Conservation (phyloP, 2,113 vertebrate species). For the Calyptomena viridis region DNA sequence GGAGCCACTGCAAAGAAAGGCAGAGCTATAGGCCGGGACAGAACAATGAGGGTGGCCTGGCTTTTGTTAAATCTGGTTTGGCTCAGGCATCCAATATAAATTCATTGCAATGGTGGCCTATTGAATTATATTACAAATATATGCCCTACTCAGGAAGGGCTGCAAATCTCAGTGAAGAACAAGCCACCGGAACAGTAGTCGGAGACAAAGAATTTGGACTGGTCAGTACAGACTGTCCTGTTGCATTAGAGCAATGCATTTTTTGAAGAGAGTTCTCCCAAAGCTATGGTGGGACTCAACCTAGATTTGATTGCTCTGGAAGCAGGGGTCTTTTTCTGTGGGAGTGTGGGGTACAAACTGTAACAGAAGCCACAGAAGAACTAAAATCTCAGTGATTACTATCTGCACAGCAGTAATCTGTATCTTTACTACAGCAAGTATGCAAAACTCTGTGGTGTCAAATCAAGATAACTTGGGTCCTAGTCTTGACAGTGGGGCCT, state of each 20-base stretch:
- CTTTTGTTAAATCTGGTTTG: background rate
- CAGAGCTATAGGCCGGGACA: background rate
- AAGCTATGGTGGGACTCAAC: background rate
- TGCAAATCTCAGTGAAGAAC: background rate
- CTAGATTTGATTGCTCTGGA: background rate
- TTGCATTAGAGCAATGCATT: background rate
- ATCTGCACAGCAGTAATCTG: background rate
- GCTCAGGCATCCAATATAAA: background rate
- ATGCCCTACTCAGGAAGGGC: background rate
- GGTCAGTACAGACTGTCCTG: background rate
- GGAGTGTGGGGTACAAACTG: background rate
- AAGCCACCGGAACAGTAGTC: background rate
- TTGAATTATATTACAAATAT: background rate
- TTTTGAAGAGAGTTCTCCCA: background rate
- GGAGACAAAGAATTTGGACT: background rate
- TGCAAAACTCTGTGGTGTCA: background rate
- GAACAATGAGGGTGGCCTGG: background rate
- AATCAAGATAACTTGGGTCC: background rate
- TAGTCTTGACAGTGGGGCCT: background rate
- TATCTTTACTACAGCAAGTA: background rate
- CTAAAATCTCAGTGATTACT: background rate
- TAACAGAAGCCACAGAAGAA: background rate
- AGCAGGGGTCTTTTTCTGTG: background rate
- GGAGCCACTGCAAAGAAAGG: background rate
- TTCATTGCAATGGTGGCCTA: fast-evolving